Percentiles rank a stretch among this genome's conserved stretches.
Conservation (phyloP, 2,888 invertebrate genomes). For the Lasioglossum zephyrum region DNA sequence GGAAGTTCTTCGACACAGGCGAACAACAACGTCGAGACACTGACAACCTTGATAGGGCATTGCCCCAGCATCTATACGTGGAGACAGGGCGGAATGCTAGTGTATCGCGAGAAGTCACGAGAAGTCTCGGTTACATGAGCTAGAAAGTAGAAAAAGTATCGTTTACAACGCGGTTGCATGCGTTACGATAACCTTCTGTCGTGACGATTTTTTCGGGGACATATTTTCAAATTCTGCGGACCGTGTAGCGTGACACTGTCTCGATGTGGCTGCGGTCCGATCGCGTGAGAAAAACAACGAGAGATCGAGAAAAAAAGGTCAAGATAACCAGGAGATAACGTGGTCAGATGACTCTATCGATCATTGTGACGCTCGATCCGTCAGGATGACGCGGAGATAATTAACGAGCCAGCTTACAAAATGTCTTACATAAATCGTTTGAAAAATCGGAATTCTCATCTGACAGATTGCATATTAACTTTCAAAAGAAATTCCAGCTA, state of each 20-base stretch:
- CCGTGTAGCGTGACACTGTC: background rate
- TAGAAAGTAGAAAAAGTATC: slow-evolving; percentile 53
- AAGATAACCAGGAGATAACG: background rate
- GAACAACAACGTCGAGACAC: slow-evolving; percentile 20
- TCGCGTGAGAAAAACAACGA: background rate
- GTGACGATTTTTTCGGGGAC: background rate
- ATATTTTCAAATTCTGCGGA: background rate
- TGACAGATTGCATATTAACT: background rate
- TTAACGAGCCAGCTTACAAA: background rate
- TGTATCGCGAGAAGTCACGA: slow-evolving; percentile 35
- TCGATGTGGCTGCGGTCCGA: background rate
- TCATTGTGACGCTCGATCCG: background rate
- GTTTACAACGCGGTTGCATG: slow-evolving; percentile 4
- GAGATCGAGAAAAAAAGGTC: background rate
- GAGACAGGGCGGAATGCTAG: slow-evolving; percentile 38
- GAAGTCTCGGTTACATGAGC: slow-evolving; percentile 18
- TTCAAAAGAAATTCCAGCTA: background rate
- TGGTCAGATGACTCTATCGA: background rate
- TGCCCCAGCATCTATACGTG: slow-evolving; percentile 55
- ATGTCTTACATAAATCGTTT: background rate
- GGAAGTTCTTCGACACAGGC: slow-evolving; percentile 57
- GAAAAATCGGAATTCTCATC: background rate
- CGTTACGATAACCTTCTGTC: slow-evolving; percentile 19
- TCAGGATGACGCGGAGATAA: background rate
- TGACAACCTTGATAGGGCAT: slow-evolving; percentile 69